Evolutionary conservation across 2,113 vertebrate genomes (phyloP), one percentile per base, ranked within the genome.

Genomic region (Spheniscus mendiculus): DNA sequence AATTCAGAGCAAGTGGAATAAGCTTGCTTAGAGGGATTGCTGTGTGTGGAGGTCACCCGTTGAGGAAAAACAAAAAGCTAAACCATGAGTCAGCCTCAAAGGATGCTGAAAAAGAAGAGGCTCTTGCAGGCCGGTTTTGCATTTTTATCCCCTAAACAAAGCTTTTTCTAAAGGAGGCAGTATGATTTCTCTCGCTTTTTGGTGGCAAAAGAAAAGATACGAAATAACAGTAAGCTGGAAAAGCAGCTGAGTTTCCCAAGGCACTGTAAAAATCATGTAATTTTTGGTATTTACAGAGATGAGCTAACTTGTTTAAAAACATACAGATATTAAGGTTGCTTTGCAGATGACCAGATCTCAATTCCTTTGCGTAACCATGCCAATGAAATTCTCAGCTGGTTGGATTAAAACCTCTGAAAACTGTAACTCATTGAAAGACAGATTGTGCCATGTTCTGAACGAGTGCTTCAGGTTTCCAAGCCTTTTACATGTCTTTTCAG

Each of bases 391-490:
- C 67, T 81, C 79, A 63, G 14, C 53, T 80, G 66, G 26, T 5
- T 90, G 65, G 53, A 87, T 69, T 77, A 83, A 93, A 93, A 42
- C 49, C 69, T 83, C 66, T 83, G 81, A 91, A 93, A 93, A 91
- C 13, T 62, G 44, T 86, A 74, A 67, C 29, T 67, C 3, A 1
- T 19, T 79, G 55, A 94, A 87, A 94, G 65, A 87, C 44, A 91
- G 47, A 59, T 16, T 82, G 32, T 67, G 65, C 15, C 45, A 71
- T 62, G 12, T 88, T 93, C 58, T 93, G 79, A 80, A 71, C 15
- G 52, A 70, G 17, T 40, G 69, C n/a, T 83, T 55, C 38, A 71
- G 17, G 50, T 66, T 93, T 66, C 73, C 62, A 76, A 80, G 55
- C 23, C 20, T 70, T 76, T 83, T 56, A 56, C 30, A 9, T 21